Conservation (phyloP, 1,140 invertebrate species). For the Drosophila baimaii region DNA sequence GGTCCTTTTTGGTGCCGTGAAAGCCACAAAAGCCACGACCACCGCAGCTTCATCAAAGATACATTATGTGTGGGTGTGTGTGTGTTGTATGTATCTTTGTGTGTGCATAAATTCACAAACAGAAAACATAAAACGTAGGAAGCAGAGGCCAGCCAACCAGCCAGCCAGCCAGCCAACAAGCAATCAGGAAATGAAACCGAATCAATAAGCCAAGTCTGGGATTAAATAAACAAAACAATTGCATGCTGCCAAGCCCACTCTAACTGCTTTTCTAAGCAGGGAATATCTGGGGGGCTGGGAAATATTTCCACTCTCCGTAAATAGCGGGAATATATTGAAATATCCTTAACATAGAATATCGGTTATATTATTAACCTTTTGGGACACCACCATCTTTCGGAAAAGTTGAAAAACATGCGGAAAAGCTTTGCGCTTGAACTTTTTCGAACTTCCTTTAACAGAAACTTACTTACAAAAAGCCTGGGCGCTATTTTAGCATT, state of each 20-base stretch:
- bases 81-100: not conserved
- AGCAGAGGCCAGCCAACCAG: too few relatives aligned
- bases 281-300: not conserved
- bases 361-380: not conserved
- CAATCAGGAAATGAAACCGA: slow-evolving; percentile 33
- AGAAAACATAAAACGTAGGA: slow-evolving; percentile 11
- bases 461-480: not conserved
- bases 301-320: not conserved
- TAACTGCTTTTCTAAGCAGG: not conserved
- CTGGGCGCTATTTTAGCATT: too few relatives aligned
- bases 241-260: not conserved
- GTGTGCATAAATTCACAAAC: slow-evolving; percentile 30
- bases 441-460: not conserved
- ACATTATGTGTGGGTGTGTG: slow-evolving; percentile 39
- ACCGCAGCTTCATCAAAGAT: slow-evolving; percentile 52
- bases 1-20: not conserved
- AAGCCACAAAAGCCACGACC: slow-evolving; percentile 34
- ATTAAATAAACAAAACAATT: slow-evolving; percentile 17
- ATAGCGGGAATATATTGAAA: not conserved
- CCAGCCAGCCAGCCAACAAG: slow-evolving; percentile 6
- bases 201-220: slow-evolving; percentile 39
- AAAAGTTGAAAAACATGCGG: not conserved
- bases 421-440: not conserved
- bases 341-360: slow-evolving; percentile 3
- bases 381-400: slow-evolving; percentile 22